These are phyloP conservation scores for Drosophila parthenogenetica DNA, from an alignment of 2,888 invertebrate species.

Conservation along the genomic window DNA sequence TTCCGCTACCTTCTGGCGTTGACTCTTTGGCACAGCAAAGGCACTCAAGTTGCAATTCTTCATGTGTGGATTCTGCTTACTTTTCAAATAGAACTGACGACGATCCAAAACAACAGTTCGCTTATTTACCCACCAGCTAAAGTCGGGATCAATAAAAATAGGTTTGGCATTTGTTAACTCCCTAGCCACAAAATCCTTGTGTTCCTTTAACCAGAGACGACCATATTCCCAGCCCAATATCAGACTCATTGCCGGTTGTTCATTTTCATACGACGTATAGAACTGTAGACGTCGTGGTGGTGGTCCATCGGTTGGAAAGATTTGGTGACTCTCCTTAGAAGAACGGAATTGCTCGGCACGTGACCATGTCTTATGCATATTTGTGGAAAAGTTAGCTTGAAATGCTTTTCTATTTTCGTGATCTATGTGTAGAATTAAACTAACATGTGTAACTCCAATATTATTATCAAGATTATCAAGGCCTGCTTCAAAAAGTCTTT, in stretches of 20 bases:
- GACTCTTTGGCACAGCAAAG: constrained; percentile 25
- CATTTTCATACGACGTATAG: constrained; percentile 33
- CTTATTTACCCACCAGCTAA: constrained; percentile 53
- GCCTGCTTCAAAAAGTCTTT: background rate
- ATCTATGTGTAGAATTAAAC: constrained; percentile 20
- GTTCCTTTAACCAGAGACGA: constrained; percentile 49
- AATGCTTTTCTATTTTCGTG: background rate
- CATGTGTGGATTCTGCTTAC: constrained; percentile 30
- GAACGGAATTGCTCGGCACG: constrained; percentile 31
- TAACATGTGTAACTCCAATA: constrained; percentile 29
- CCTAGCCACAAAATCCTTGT: constrained; percentile 20
- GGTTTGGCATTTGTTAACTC: constrained; percentile 21
- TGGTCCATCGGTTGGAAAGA: constrained; percentile 37
- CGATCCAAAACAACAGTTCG: constrained; percentile 36
- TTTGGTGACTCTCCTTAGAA: constrained; percentile 41
- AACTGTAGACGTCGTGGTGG: constrained; percentile 12
- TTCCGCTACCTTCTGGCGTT: constrained; percentile 15
- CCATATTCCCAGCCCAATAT: constrained; percentile 57
- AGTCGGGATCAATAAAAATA: constrained; percentile 45
- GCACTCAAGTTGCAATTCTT: constrained; percentile 52
- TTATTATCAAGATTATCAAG: constrained; percentile 5
- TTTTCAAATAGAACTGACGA: constrained; percentile 41
- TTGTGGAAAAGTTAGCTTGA: background rate
- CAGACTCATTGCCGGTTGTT: constrained; percentile 38
- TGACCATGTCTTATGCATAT: constrained; percentile 39